Base-by-base conservation (phyloP, 2,888 invertebrate species). In the Eupithecia abbreviata region DNA sequence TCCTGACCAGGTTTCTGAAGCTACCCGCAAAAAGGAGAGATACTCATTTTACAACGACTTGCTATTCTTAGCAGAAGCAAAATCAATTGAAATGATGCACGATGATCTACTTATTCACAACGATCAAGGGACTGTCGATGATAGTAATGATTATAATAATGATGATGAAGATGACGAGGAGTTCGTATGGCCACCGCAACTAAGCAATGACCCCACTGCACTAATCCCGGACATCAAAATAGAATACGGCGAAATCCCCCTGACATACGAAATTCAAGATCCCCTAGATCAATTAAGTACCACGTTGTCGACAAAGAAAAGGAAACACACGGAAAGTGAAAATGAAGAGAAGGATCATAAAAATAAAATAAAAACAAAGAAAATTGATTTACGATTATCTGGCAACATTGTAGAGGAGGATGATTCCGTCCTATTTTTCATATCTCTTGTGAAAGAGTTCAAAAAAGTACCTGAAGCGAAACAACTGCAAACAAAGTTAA, bases 371-470 rank as follows among this genome's bases (percentile, higher is more conserved):
- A n/a, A n/a, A n/a, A 43, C 15, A 4, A 68, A 68, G 67, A 42
- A 45, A n/a, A 43, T 68, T n/a, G 30, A 12, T 18, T 47, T 69
- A 47, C 12, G 12, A 47, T 47, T 69, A 45, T 18, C 43, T 69
- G 69, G 69, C 18, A 81, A 78, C 42, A 77, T 70, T 74, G 12
- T 74, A 41, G 81, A 82, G 43, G 82, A 82, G 67, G 81, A 81
- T 55, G 81, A 82, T 0, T 82, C 81, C 74, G 74, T 81, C 6
- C 73, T 84, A 9, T 83, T 84, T 73, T 82, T 81, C 77, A 77
- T 84, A 71, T 83, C 82, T 10, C 62, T 83, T 68, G 82, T 84
- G 15, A 82, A 82, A 42, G 82, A 82, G 15, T 82, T 80, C 70
- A 82, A 81, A 55, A 82, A 82, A 79, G 74, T 82, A 42, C 82